Conservation (phyloP, 2,888 invertebrate species). For the Tolmerus cingulatus region DNA sequence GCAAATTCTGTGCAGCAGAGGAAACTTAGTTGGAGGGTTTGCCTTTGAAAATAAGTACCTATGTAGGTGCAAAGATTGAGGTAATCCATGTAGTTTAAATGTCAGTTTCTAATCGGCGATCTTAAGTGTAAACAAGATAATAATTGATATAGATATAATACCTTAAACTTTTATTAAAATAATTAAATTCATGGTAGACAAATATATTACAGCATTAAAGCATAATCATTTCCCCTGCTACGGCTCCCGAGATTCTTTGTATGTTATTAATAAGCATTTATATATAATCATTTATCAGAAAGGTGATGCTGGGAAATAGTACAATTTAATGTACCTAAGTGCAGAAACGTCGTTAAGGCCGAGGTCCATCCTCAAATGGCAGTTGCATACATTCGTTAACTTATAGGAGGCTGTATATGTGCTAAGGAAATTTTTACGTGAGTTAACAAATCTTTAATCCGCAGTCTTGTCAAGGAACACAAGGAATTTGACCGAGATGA, state of each 20-base stretch:
- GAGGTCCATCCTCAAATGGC: not conserved
- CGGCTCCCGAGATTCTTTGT: not conserved
- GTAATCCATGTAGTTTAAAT: not conserved
- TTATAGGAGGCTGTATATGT: not conserved
- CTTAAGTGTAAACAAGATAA: not conserved
- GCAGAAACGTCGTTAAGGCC: no score
- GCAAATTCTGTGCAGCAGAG: not conserved
- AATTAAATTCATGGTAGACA: not conserved
- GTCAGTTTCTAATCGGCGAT: not conserved
- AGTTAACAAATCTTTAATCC: not conserved
- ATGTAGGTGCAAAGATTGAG: not conserved
- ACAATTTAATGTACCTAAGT: not conserved
- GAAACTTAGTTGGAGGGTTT: not conserved
- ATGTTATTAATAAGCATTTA: not conserved
- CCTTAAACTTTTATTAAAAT: not conserved
- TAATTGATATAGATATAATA: not conserved
- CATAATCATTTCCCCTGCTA: no score
- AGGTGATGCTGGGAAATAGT: no score
- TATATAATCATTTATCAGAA: not conserved
- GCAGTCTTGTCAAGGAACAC: not conserved
- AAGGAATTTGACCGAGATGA: not conserved
- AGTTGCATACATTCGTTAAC: not conserved
- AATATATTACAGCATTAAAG: not conserved
- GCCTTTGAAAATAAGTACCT: not conserved
- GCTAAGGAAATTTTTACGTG: not conserved